These are phyloP conservation scores for Cotesia chilonis DNA, from an alignment of 1,140 invertebrate species.

Conservation along the genomic window DNA sequence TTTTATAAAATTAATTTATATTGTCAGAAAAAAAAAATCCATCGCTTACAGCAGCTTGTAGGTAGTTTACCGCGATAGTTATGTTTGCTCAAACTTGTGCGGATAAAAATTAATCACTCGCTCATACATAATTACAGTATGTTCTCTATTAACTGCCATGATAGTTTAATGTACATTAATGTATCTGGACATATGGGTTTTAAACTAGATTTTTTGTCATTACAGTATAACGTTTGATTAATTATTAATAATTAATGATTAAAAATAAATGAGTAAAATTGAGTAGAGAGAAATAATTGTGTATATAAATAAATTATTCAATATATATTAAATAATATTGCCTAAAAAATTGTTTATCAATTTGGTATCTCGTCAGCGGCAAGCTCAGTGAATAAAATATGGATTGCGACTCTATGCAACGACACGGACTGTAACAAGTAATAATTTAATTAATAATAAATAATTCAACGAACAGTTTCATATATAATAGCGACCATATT, in stretches of 20 bases:
- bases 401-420: background rate
- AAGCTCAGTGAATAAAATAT: background rate
- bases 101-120: slow-evolving; percentile 25
- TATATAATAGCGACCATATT: slow-evolving; percentile 15
- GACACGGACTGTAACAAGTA: slow-evolving; percentile 13
- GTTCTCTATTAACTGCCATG: slow-evolving; percentile 26
- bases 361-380: too few relatives aligned
- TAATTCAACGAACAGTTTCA: slow-evolving; percentile 24
- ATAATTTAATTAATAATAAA: background rate
- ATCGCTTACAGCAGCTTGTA: slow-evolving; percentile 20
- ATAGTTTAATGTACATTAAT: slow-evolving; percentile 26
- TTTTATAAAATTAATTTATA: background rate
- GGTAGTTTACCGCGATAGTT: slow-evolving; percentile 21
- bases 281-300: background rate
- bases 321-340: too few relatives aligned
- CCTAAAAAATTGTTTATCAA: too few relatives aligned
- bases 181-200: slow-evolving; percentile 13
- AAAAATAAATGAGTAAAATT: background rate
- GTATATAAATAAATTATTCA: too few relatives aligned
- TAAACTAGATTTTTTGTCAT: background rate
- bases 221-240: slow-evolving; percentile 5
- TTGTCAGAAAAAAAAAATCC: background rate
- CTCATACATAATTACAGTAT: slow-evolving; percentile 2
- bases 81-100: slow-evolving; percentile 29
- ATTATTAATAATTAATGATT: background rate